Evolutionary conservation across 2,888 invertebrate species (phyloP).

Genomic region (Tridacna crocea): DNA sequence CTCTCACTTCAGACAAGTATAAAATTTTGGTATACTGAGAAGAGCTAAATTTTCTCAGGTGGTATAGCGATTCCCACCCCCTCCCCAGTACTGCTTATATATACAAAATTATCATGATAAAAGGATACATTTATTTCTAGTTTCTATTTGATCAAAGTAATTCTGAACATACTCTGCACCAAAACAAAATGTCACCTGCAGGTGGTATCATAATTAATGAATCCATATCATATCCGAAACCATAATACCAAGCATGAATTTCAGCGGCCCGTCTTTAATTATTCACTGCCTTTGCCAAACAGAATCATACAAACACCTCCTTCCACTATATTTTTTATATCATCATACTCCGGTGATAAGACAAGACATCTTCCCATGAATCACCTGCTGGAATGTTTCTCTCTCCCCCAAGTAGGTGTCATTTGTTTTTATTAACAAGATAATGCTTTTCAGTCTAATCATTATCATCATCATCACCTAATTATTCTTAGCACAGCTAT

Average conservation of each 20-base stretch:
- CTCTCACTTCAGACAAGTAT: no score
- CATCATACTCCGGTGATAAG: conserved; percentile 11
- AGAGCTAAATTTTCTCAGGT: no score
- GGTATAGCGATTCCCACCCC: no score
- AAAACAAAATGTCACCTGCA: no score
- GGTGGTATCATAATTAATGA: no score
- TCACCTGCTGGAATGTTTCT: conserved; percentile 18
- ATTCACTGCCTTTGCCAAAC: conserved; percentile 1
- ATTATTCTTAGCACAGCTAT: background rate
- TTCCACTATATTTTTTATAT: background rate
- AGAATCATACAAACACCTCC: background rate
- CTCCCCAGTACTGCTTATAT: no score
- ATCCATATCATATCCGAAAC: background rate
- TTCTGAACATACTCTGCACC: no score
- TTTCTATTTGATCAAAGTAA: background rate
- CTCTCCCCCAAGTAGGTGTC: conserved; percentile 1
- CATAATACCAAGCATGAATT: conserved; percentile 12
- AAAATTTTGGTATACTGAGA: no score
- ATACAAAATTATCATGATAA: no score
- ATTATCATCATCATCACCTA: conserved; percentile 20
- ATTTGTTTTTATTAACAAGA: conserved; percentile 25
- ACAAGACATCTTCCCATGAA: conserved; percentile 23
- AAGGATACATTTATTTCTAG: no score
- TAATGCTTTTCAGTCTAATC: conserved; percentile 21
- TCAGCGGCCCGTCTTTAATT: background rate